These are phyloP conservation scores for Lasioglossum zephyrum DNA, from an alignment of 2,888 invertebrate genomes.

Conservation along the genomic window DNA sequence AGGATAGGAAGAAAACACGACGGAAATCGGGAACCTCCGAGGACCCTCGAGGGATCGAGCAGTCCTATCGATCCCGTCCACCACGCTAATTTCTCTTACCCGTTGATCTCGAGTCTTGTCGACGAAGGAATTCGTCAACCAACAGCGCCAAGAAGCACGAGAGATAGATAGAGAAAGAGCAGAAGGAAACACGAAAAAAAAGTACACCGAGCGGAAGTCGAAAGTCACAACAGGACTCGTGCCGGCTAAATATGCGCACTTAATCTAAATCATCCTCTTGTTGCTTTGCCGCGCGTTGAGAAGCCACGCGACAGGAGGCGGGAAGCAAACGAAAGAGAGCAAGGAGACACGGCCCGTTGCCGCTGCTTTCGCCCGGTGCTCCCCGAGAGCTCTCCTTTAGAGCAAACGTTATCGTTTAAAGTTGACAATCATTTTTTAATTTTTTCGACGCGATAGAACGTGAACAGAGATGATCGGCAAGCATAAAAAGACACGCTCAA, in stretches of 20 bases:
- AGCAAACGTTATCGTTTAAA: slow-evolving; percentile 20
- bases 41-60: slow-evolving; percentile 30
- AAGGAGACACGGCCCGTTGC: slow-evolving; percentile 16
- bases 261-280: slow-evolving; percentile 71
- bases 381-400: neutral
- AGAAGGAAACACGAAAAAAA: slow-evolving; percentile 9
- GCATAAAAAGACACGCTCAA: slow-evolving; percentile 45
- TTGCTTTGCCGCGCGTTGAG: slow-evolving; percentile 53
- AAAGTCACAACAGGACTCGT: slow-evolving; percentile 63
- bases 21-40: slow-evolving; percentile 61
- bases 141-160: neutral
- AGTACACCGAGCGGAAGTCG: slow-evolving; percentile 61
- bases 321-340: slow-evolving; percentile 32
- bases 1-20: slow-evolving; percentile 61
- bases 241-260: slow-evolving; percentile 63
- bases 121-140: slow-evolving; percentile 2
- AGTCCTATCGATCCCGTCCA: slow-evolving; percentile 11
- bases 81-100: slow-evolving; percentile 7
- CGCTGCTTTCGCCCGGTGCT: neutral
- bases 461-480: slow-evolving; percentile 3
- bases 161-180: neutral
- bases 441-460: neutral
- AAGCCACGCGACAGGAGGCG: slow-evolving; percentile 40
- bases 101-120: neutral
- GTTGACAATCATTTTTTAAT: neutral